Conservation (phyloP, 2,888 invertebrate species). For the Gandaritis pyraliata region DNA sequence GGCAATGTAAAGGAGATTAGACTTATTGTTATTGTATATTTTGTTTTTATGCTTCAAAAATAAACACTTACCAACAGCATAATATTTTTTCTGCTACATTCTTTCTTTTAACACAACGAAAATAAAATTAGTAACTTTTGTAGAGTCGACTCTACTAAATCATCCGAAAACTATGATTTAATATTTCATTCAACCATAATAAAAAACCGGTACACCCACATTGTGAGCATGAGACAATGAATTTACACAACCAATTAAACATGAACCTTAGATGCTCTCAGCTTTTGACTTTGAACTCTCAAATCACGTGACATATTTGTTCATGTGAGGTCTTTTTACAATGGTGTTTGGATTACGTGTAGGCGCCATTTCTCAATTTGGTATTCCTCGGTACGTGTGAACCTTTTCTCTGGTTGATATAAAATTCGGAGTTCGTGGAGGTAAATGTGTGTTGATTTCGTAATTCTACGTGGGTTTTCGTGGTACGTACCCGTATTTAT, state of each 20-base stretch:
- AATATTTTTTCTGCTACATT: no score
- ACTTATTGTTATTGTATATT: background rate
- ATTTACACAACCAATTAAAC: conserved; percentile 58
- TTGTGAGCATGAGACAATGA: conserved; percentile 65
- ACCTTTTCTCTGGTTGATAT: conserved; percentile 61
- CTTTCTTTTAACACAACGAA: no score
- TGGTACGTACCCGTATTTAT: conserved; percentile 14
- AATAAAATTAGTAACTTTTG: background rate
- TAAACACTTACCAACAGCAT: no score
- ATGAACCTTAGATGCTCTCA: conserved; percentile 44
- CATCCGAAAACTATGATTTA: conserved; percentile 33
- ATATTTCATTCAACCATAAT: conserved; percentile 49
- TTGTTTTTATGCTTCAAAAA: background rate
- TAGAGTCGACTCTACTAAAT: background rate
- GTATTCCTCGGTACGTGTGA: conserved; percentile 61
- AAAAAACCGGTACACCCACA: conserved; percentile 74
- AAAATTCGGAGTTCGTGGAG: conserved; percentile 60
- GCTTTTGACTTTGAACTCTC: conserved; percentile 42
- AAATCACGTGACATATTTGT: conserved; percentile 32
- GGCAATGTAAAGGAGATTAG: background rate
- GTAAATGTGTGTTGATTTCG: conserved; percentile 56
- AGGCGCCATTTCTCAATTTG: conserved; percentile 62
- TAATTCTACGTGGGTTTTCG: conserved; percentile 51
- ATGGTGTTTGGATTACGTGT: conserved; percentile 55
- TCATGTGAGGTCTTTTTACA: conserved; percentile 42